Evolutionary conservation across 2,797 vertebrate genomes (phyloP).

Genomic region (Chiroxiphia lanceolata): DNA sequence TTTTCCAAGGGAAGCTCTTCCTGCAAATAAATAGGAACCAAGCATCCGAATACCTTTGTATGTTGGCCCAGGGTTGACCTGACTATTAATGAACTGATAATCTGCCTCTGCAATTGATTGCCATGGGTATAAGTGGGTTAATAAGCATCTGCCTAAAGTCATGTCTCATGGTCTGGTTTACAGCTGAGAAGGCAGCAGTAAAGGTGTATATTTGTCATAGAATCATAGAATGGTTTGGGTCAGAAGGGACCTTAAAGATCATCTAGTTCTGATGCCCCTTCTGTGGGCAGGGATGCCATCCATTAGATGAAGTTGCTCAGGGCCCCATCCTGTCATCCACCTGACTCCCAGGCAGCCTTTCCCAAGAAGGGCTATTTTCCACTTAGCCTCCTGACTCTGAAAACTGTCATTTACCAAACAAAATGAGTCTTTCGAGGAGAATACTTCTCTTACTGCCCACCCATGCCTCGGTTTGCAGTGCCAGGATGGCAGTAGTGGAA

Average conservation of each 20-base stretch:
- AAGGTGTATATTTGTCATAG: background rate
- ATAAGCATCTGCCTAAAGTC: background rate
- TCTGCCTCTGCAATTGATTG: background rate
- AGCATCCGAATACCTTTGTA: background rate
- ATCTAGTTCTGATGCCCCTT: background rate
- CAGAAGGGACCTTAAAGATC: background rate
- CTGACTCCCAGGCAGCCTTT: background rate
- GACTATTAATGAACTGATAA: background rate
- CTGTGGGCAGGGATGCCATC: background rate
- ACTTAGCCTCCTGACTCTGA: background rate
- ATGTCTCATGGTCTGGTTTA: background rate
- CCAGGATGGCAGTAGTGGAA: background rate
- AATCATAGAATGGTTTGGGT: background rate
- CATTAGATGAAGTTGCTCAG: background rate
- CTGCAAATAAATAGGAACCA: background rate
- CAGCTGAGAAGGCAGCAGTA: background rate
- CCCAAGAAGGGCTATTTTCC: background rate
- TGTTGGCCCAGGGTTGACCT: background rate
- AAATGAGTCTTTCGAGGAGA: background rate
- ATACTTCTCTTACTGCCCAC: accelerated
- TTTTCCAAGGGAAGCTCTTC: background rate
- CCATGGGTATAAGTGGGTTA: background rate
- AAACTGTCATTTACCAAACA: background rate
- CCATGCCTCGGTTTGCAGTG: background rate
- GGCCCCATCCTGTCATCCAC: background rate